Evolutionary conservation across 2,113 vertebrate species (phyloP).

Genomic region (Brachypodius melanocephalos): DNA sequence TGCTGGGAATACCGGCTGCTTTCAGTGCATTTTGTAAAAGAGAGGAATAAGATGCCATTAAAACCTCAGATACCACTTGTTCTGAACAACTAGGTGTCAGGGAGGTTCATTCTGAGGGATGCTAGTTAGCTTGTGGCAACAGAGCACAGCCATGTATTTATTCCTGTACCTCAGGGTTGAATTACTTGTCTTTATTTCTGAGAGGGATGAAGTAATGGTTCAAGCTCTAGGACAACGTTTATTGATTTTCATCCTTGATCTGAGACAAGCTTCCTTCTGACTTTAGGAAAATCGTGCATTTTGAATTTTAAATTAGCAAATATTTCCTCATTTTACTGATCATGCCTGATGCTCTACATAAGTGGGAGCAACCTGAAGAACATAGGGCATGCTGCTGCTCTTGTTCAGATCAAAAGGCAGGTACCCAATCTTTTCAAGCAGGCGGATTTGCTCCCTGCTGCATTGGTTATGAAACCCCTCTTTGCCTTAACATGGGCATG

Average conservation of each 20-base stretch:
- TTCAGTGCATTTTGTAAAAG: neutral
- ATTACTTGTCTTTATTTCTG: neutral
- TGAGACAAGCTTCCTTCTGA: neutral
- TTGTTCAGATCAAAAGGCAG: neutral
- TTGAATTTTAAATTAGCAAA: neutral
- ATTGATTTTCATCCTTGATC: neutral
- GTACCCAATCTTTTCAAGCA: neutral
- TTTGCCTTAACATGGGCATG: neutral
- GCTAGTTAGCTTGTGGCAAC: neutral
- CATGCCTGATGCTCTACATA: neutral
- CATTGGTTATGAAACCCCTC: neutral
- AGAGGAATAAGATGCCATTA: neutral
- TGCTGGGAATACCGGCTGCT: neutral
- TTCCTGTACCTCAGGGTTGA: neutral
- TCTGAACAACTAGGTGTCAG: neutral
- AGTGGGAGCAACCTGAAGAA: neutral
- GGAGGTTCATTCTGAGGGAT: neutral
- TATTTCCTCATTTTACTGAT: neutral
- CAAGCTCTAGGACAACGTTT: neutral
- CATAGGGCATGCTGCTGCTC: accelerated
- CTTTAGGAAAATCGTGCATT: neutral
- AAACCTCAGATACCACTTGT: neutral
- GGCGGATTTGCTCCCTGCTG: neutral
- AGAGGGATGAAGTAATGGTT: neutral
- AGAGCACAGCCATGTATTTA: neutral